Conservation (phyloP, 2,113 vertebrate genomes). For the Seriola rivoliana region DNA sequence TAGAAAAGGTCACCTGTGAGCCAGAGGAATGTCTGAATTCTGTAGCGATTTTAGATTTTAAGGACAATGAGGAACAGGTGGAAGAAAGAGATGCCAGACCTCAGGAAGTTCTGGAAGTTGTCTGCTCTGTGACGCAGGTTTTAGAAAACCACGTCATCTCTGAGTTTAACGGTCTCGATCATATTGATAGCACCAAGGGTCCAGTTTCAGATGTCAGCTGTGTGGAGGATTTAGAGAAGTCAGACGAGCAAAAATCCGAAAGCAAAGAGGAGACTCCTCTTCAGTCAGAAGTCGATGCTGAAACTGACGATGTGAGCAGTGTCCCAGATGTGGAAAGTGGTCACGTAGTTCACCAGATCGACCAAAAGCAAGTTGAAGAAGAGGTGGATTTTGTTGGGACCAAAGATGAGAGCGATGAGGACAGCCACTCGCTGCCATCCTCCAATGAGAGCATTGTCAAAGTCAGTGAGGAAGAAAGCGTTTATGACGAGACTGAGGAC, state of each 20-base stretch:
- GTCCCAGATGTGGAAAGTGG: not conserved
- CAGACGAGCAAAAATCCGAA: not conserved
- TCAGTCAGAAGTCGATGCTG: not conserved
- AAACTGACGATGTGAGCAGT: not conserved
- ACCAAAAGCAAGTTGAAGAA: not conserved
- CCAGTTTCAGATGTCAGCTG: slow-evolving; percentile 3
- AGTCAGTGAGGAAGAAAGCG: slow-evolving; percentile 70
- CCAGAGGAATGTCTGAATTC: not conserved
- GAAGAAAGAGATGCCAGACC: not conserved
- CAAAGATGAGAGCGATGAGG: slow-evolving; percentile 24
- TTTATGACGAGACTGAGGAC: slow-evolving; percentile 34
- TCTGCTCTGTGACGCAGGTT: not conserved
- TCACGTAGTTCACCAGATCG: not conserved
- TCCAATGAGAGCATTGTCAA: slow-evolving; percentile 70
- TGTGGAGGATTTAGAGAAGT: not conserved
- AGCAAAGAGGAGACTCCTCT: not conserved
- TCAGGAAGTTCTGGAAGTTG: not conserved
- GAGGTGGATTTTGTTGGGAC: not conserved
- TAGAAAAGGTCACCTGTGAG: not conserved
- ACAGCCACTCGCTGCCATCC: slow-evolving; percentile 47
- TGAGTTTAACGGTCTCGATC: not conserved
- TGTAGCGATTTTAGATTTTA: not conserved
- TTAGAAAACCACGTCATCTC: slow-evolving; percentile 1
- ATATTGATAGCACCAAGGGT: not conserved
- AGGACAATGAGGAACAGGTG: not conserved